Conservation (phyloP, 2,797 vertebrate species). For the Cichlasoma orientale region DNA sequence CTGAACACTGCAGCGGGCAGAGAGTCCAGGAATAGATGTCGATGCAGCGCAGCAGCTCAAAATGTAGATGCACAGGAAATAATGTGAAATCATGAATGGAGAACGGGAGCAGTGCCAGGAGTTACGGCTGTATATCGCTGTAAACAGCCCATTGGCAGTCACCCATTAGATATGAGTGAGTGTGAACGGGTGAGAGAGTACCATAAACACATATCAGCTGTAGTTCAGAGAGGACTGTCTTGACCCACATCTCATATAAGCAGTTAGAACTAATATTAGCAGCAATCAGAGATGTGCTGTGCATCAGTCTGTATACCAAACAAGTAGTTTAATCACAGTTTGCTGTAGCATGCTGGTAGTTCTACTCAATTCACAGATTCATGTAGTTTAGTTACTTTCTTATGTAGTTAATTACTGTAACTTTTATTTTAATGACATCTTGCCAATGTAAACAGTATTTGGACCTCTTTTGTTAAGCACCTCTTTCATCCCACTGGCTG, state of each 20-base stretch:
- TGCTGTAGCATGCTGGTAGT: background rate
- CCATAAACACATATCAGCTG: background rate
- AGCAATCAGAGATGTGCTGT: background rate
- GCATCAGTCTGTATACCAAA: background rate
- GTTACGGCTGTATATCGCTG: background rate
- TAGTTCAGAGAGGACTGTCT: background rate
- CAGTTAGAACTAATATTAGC: background rate
- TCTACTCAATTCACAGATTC: background rate
- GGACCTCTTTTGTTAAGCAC: background rate
- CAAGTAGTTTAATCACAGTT: background rate
- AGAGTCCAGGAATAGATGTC: slow-evolving; percentile 41
- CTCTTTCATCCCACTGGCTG: background rate
- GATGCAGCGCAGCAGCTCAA: slow-evolving; percentile 14
- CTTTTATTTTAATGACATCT: background rate
- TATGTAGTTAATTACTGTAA: background rate
- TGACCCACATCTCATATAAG: background rate
- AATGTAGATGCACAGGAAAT: background rate
- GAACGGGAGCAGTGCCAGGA: background rate
- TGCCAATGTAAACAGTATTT: too few species aligned
- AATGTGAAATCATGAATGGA: slow-evolving; percentile 22
- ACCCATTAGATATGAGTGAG: background rate
- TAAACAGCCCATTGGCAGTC: background rate
- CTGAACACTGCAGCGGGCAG: slow-evolving; percentile 47
- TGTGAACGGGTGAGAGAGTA: background rate
- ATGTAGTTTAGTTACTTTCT: background rate